Conservation (phyloP, 2,888 invertebrate species). For the Neria commutata region DNA sequence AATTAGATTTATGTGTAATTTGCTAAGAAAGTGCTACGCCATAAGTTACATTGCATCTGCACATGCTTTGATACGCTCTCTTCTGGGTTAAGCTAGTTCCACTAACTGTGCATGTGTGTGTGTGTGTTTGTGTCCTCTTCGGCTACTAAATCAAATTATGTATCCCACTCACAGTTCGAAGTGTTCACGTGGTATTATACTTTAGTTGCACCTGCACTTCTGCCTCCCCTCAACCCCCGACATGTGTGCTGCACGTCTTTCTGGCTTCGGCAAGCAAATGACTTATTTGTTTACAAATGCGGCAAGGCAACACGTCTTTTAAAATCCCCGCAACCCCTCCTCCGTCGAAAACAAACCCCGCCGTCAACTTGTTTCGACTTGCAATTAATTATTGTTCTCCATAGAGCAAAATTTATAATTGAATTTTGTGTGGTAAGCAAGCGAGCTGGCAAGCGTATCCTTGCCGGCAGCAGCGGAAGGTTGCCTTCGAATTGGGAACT, state of each 20-base stretch:
- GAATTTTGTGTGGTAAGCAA: conserved; percentile 31
- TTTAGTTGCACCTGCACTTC: not conserved
- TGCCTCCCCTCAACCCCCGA: not conserved
- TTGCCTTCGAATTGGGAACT: conserved; percentile 15
- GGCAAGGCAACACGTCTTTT: not conserved
- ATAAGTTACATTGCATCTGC: no score
- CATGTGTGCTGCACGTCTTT: not conserved
- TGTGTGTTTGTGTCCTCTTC: conserved; percentile 6
- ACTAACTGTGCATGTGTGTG: conserved; percentile 1
- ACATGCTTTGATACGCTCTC: no score
- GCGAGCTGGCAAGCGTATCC: conserved; percentile 9
- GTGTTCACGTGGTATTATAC: no score
- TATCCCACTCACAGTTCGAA: not conserved
- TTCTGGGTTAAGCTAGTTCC: not conserved
- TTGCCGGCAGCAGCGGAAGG: no score
- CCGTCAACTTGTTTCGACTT: not conserved
- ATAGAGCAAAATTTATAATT: conserved; percentile 35
- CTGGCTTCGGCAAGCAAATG: conserved; percentile 1
- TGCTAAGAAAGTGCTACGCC: no score
- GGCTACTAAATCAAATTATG: conserved; percentile 8
- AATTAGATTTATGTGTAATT: no score
- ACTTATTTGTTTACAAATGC: not conserved
- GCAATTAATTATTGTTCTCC: conserved; percentile 36
- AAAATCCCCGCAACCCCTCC: not conserved
- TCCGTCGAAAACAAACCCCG: not conserved